Conservation (phyloP, 2,888 invertebrate species). For the Trissolcus japonicus region DNA sequence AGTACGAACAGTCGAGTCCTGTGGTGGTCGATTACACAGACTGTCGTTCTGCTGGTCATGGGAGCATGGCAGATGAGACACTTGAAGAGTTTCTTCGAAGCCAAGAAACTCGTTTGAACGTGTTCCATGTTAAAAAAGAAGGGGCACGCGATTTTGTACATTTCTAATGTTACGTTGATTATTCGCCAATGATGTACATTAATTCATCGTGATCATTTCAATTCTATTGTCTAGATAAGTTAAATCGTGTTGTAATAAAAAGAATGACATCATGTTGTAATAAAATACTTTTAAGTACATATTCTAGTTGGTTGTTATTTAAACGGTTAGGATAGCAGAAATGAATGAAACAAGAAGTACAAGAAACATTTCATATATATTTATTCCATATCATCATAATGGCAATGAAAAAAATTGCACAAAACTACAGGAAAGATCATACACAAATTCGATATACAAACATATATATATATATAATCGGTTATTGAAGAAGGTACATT, state of each 20-base stretch:
- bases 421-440: constrained; percentile 48
- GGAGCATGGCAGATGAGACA: constrained; percentile 99
- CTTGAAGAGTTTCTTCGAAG: constrained; percentile 99
- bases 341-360: constrained; percentile 11
- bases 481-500: constrained; percentile 52
- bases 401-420: constrained; percentile 51
- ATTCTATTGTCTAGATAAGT: background rate
- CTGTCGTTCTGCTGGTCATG: constrained; percentile 91
- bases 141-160: background rate
- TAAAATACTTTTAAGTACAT: too few species aligned
- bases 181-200: constrained; percentile 3
- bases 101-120: constrained; percentile 81
- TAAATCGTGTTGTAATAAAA: background rate
- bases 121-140: background rate
- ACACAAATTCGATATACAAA: constrained; percentile 53
- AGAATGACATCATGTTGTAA: background rate
- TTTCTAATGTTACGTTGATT: constrained; percentile 8
- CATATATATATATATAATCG: constrained; percentile 42
- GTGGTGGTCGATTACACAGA: constrained; percentile 98
- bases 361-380: constrained; percentile 48
- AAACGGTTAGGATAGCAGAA: background rate
- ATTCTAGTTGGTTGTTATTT: too few species aligned
- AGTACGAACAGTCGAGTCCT: constrained; percentile 96
- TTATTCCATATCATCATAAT: constrained; percentile 50
- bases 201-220: constrained; percentile 3